Percentiles rank a stretch among this genome's conserved stretches.
These are phyloP conservation scores for Taurulus bubalis DNA, from an alignment of 2,113 vertebrate genomes.

Conservation along the genomic window DNA sequence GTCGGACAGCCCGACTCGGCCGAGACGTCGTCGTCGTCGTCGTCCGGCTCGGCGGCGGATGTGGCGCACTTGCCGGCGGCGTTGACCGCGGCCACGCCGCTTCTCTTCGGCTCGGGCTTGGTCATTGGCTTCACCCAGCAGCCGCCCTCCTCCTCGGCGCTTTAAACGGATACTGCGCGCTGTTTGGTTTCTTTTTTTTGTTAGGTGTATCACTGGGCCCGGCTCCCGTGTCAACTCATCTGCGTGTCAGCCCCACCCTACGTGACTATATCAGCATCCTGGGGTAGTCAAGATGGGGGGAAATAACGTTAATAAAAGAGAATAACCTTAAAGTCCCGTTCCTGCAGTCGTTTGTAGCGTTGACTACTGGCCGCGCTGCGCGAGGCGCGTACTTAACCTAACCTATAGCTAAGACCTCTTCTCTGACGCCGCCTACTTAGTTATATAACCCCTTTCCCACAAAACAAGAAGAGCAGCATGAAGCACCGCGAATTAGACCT, in stretches of 20 bases:
- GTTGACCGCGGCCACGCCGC: slow-evolving; percentile 46
- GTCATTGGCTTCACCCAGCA: slow-evolving; percentile 72
- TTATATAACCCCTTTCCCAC: neutral
- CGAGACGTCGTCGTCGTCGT: slow-evolving; percentile 18
- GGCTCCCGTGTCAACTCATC: slow-evolving; percentile 52
- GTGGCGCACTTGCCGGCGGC: slow-evolving; percentile 52
- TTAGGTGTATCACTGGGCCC: slow-evolving; percentile 32
- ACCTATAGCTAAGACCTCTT: neutral
- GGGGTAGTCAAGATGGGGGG: slow-evolving; percentile 28
- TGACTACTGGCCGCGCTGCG: too few species aligned
- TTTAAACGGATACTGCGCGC: slow-evolving; percentile 8
- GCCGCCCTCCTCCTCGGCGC: neutral
- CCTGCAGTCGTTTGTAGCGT: neutral
- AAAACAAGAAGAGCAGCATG: neutral
- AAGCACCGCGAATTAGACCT: neutral
- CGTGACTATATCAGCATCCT: slow-evolving; percentile 68
- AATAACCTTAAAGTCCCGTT: slow-evolving; percentile 58
- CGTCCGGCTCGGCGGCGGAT: slow-evolving; percentile 60
- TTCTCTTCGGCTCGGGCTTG: slow-evolving; percentile 76
- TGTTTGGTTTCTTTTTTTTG: neutral
- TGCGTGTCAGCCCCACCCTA: slow-evolving; percentile 68
- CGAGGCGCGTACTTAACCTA: neutral
- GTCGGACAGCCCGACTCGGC: slow-evolving; percentile 57
- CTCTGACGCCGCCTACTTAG: slow-evolving; percentile 15
- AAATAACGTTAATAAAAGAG: slow-evolving; percentile 32